Evolutionary conservation across 2,113 vertebrate species (phyloP), one percentile per base, ranked within the genome.

Genomic region (Indicator maculatus): DNA sequence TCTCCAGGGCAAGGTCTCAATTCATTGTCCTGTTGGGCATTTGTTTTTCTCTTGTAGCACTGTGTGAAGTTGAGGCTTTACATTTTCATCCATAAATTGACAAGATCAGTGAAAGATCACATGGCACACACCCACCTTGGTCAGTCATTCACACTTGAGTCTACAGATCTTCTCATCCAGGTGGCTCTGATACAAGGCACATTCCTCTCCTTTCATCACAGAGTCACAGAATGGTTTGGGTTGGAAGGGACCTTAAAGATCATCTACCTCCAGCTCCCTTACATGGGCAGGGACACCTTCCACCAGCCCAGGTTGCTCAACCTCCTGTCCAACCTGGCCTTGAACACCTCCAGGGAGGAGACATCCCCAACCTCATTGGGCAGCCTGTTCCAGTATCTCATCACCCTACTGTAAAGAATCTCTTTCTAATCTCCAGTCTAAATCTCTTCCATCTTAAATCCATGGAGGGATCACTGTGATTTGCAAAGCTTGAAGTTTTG

Each of bases 381-480:
- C 47, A 50, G 23, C 47, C 11, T 24, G 21, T 50, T 18, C 47
- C 47, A 50, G 21, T 23, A 24, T 50, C 47, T 50, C 47, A 11
- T 11, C 47, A 50, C 21, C 47, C 21, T 21, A 24, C 21, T 50
- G 47, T 12, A 50, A 47, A 47, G 45, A 47, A 47, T 19, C 45
- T 19, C 45, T 21, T 47, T 20, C 8, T 47, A 47, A 47, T 11
- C 19, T 47, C 47, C 47, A 47, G 47, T 20, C 47, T 47, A 20
- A 47, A 20, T 47, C 47, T 21, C 47, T 47, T 20, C 47, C 19
- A 21, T 4, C 9, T 47, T 11, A 47, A 20, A 47, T 20, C 47
- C 47, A 60, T 8, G 8, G 69, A 79, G 31, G 4, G 0, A 2
- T 77, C 11, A 0, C 20, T 21, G 52, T 7, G 41, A 85, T 44